Percentiles rank a stretch among this genome's conserved stretches.
Evolutionary conservation across 2,113 vertebrate species (phyloP).

Genomic region (Cyphomyrus discorhynchus): DNA sequence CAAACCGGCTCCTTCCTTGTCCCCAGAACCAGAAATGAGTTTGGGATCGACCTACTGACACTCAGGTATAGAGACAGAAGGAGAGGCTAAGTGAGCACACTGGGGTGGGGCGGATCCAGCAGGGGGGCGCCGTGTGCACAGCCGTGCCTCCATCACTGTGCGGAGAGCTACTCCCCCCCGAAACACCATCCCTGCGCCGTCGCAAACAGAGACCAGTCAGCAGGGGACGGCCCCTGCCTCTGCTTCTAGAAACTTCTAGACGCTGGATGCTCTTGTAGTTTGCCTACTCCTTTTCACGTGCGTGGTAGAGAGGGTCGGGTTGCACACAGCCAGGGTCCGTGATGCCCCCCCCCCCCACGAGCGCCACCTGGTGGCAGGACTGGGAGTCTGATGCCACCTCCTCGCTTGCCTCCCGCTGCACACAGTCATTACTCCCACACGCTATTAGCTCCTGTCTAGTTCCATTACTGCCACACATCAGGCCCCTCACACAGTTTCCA

Average conservation of each 20-base stretch:
- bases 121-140: slow-evolving; percentile 3
- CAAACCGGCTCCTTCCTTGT: not conserved
- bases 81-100: not conserved
- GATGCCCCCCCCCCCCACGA: no score
- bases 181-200: not conserved
- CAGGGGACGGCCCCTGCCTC: not conserved
- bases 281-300: no score
- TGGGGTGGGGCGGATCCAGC: slow-evolving; percentile 6
- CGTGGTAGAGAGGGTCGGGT: not conserved
- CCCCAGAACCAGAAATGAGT: not conserved
- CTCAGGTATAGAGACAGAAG: not conserved
- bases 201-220: not conserved
- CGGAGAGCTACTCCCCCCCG: not conserved
- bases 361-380: not conserved
- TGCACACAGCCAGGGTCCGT: not conserved
- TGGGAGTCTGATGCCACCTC: not conserved
- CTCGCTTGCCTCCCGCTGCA: not conserved
- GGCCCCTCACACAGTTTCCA: slow-evolving; percentile 49
- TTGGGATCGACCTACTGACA: not conserved
- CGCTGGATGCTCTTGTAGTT: not conserved
- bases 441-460: not conserved
- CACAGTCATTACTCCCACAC: not conserved
- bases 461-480: not conserved
- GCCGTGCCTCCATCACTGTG: not conserved
- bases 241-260: not conserved